Evolutionary conservation across 2,888 invertebrate genomes (phyloP).

Genomic region (Cerastis rubricosa): DNA sequence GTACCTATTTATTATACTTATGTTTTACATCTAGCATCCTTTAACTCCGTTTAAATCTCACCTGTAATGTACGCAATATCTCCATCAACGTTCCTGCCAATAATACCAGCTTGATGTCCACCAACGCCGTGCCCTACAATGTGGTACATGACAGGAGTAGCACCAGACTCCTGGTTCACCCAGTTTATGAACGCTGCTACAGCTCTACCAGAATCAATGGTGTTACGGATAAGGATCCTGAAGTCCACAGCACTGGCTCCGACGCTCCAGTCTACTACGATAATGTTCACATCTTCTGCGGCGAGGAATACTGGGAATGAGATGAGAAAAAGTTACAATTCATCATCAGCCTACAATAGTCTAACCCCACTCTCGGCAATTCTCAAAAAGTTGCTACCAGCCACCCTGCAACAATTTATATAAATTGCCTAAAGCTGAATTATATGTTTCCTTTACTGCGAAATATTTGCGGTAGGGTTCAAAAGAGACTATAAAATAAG

Average conservation of each 20-base stretch:
- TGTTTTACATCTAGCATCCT: background rate
- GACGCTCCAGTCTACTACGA: slow-evolving; percentile 82
- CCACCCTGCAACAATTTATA: background rate
- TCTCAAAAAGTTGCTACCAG: too few species aligned
- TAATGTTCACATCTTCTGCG: slow-evolving; percentile 81
- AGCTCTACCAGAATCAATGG: slow-evolving; percentile 76
- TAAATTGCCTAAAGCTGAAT: background rate
- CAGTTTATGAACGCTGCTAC: slow-evolving; percentile 80
- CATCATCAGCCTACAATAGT: too few species aligned
- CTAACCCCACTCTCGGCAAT: too few species aligned
- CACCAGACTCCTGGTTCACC: slow-evolving; percentile 73
- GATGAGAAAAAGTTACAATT: background rate
- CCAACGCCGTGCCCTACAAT: slow-evolving; percentile 82
- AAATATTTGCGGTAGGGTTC: background rate
- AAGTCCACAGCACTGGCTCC: slow-evolving; percentile 74
- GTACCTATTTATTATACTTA: background rate
- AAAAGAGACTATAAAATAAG: background rate
- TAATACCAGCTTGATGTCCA: slow-evolving; percentile 80
- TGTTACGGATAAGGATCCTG: slow-evolving; percentile 74
- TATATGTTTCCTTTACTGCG: background rate
- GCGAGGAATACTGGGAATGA: slow-evolving; percentile 75
- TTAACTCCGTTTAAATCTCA: slow-evolving; percentile 51
- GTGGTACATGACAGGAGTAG: slow-evolving; percentile 75
- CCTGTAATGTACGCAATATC: slow-evolving; percentile 80
- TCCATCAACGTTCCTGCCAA: slow-evolving; percentile 77